Conservation (phyloP, 2,113 vertebrate genomes). For the Anser cygnoides region DNA sequence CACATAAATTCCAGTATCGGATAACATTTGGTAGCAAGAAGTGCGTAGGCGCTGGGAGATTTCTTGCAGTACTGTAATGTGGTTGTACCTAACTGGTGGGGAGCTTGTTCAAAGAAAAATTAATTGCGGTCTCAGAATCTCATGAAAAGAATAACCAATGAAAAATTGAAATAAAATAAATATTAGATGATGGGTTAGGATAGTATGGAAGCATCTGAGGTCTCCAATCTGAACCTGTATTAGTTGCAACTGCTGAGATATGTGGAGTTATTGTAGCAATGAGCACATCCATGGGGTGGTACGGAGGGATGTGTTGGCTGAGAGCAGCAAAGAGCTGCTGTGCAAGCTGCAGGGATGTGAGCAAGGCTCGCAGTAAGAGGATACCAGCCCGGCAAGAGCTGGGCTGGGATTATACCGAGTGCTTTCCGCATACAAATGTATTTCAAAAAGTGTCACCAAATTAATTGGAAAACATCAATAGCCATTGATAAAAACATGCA, state of each 20-base stretch:
- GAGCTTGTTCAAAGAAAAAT: background rate
- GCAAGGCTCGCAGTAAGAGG: slow-evolving; percentile 11
- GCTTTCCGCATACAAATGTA: slow-evolving; percentile 64
- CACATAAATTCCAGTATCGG: background rate
- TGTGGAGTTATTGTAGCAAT: background rate
- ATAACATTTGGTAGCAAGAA: background rate
- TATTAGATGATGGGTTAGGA: background rate
- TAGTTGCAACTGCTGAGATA: background rate
- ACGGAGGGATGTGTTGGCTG: background rate
- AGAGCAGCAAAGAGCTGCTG: background rate
- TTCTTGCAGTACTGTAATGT: background rate
- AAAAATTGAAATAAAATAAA: background rate
- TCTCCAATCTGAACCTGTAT: background rate
- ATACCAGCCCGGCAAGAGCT: background rate
- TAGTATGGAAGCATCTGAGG: background rate
- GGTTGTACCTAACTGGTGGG: background rate
- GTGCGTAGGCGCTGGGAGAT: background rate
- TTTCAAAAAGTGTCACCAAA: slow-evolving; percentile 59
- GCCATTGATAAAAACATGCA: slow-evolving; percentile 47
- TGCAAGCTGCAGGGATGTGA: background rate
- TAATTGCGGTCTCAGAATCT: background rate
- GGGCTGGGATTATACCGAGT: background rate
- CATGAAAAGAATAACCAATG: background rate
- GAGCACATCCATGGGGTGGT: background rate
- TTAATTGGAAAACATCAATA: slow-evolving; percentile 72